Conservation (phyloP, 2,888 invertebrate species). For the Ephialtes manifestator region DNA sequence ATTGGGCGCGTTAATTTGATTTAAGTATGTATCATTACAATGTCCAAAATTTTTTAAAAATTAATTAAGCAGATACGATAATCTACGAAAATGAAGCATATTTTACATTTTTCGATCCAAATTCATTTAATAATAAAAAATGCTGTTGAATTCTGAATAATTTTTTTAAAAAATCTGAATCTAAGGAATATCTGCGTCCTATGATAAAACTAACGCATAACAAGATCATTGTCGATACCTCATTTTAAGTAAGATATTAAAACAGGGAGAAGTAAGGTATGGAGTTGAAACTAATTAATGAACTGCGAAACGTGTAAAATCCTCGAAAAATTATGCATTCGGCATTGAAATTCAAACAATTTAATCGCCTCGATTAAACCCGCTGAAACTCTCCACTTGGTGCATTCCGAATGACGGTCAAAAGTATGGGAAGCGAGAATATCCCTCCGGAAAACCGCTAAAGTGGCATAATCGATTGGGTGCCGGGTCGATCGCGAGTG, state of each 20-base stretch:
- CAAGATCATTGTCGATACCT: background rate
- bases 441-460: slow-evolving; percentile 46
- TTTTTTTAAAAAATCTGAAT: background rate
- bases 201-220: background rate
- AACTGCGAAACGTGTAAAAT: slow-evolving; percentile 11
- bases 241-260: slow-evolving; percentile 7
- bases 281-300: slow-evolving; percentile 5
- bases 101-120: no score
- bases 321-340: slow-evolving; percentile 21
- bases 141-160: background rate
- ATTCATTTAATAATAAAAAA: background rate
- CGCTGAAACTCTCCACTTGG: slow-evolving; percentile 26
- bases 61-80: no score
- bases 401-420: slow-evolving; percentile 1
- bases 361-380: slow-evolving; percentile 19
- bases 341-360: slow-evolving; percentile 33
- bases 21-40: no score
- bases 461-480: slow-evolving; percentile 68
- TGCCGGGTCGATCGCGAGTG: slow-evolving; percentile 24
- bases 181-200: background rate
- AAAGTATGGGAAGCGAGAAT: slow-evolving; percentile 35
- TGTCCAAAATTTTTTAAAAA: no score
- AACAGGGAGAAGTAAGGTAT: background rate
- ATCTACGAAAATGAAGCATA: no score
- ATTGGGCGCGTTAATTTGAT: no score